A percentile compares a stretch with the other conserved stretches of the same genome.
These are phyloP conservation scores for Elachura formosa DNA, from an alignment of 2,113 vertebrate genomes.

Conservation along the genomic window DNA sequence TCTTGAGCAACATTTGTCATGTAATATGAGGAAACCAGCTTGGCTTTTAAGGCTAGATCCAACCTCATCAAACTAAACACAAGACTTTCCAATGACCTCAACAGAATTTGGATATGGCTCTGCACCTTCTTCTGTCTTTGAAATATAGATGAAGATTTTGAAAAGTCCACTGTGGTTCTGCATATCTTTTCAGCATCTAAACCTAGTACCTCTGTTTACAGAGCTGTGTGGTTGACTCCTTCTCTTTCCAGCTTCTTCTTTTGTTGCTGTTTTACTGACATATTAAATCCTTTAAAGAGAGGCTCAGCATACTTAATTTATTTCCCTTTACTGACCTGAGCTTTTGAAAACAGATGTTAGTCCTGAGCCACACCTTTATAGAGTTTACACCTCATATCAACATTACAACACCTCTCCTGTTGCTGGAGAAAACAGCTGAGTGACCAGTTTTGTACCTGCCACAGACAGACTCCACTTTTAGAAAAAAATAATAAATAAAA, in stretches of 20 bases:
- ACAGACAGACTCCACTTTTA: neutral
- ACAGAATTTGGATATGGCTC: neutral
- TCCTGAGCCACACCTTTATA: neutral
- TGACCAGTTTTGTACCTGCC: neutral
- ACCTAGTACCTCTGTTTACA: neutral
- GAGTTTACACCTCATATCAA: neutral
- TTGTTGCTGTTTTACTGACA: neutral
- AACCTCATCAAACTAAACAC: constrained; percentile 15
- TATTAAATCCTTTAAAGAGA: neutral
- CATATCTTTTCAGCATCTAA: neutral
- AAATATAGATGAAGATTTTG: neutral
- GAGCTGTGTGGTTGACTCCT: neutral
- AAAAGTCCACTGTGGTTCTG: neutral
- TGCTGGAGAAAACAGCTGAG: neutral
- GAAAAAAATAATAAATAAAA: neutral
- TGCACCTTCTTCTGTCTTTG: neutral
- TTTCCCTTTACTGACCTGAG: neutral
- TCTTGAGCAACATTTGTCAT: constrained; percentile 9
- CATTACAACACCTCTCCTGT: neutral
- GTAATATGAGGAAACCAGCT: constrained; percentile 2
- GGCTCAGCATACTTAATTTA: neutral
- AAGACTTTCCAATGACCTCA: constrained; percentile 28
- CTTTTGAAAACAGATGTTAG: neutral
- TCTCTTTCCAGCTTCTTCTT: neutral
- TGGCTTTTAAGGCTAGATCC: neutral